Evolutionary conservation across 2,797 vertebrate species (phyloP).

Genomic region (Gastrophryne carolinensis): DNA sequence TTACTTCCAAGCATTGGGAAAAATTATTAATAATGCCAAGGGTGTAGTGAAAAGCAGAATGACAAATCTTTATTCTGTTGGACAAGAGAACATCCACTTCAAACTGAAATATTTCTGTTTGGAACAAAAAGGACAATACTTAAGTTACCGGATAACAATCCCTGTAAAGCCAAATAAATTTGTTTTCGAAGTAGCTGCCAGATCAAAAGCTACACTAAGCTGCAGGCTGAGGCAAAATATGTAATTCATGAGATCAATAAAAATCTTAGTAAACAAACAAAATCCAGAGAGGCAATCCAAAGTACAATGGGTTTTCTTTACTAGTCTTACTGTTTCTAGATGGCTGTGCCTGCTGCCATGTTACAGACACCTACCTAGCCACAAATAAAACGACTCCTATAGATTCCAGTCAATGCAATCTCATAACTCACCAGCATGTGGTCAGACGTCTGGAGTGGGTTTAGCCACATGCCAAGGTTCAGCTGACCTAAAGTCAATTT

Average conservation of each 20-base stretch:
- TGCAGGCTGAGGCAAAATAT: background rate
- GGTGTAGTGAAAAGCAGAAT: conserved; percentile 1
- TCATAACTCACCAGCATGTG: no score
- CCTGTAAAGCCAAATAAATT: background rate
- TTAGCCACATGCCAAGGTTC: no score
- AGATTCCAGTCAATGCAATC: no score
- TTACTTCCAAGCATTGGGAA: background rate
- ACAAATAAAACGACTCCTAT: no score
- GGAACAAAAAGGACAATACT: background rate
- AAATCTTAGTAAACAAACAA: background rate
- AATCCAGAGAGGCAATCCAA: background rate
- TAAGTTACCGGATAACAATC: conserved; percentile 6
- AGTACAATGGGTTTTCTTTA: background rate
- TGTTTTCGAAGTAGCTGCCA: background rate
- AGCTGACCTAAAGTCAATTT: no score
- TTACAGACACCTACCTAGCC: background rate
- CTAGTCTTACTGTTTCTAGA: background rate
- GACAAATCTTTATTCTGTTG: background rate
- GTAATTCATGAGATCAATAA: background rate
- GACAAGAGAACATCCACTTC: conserved; percentile 21
- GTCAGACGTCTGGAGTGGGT: no score
- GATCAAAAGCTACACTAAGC: background rate
- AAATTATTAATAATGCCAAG: conserved; percentile 7
- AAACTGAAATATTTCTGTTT: conserved; percentile 8
- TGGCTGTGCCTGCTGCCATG: background rate